Percentiles rank a stretch among this genome's conserved stretches.
phyloP scores from a whole-genome alignment of 2,797 vertebrate genomes.

The Acanthurus tractus region DNA sequence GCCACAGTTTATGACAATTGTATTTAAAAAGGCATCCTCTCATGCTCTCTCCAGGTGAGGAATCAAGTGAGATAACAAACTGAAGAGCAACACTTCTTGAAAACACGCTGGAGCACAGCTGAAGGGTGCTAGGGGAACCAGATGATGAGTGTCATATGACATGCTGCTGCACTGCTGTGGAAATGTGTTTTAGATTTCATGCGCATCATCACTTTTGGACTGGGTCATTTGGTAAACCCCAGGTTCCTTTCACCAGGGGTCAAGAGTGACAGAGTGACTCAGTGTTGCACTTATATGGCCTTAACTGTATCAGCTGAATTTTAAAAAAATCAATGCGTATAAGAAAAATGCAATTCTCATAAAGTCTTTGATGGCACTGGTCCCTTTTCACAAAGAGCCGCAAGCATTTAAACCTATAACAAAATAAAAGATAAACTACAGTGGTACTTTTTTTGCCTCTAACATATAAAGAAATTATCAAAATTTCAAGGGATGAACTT shows the following conservation, averaged over 20 bases:
- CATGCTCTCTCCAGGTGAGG: background rate
- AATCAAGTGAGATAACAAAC: constrained; percentile 8
- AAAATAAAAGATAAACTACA: background rate
- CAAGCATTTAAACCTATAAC: background rate
- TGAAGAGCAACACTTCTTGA: constrained; percentile 12
- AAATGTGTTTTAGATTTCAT: constrained; percentile 18
- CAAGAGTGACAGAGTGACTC: background rate
- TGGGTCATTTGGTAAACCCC: constrained; percentile 26
- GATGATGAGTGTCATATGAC: constrained; percentile 23
- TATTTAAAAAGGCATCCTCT: background rate
- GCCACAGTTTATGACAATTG: background rate
- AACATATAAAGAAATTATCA: background rate
- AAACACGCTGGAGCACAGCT: background rate
- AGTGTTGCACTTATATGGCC: background rate
- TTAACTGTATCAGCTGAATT: background rate
- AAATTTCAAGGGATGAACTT: background rate
- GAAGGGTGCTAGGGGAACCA: constrained; percentile 3
- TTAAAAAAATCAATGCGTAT: background rate
- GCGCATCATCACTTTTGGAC: constrained; percentile 33
- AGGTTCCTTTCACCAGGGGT: background rate
- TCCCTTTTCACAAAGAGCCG: background rate
- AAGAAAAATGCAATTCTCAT: background rate
- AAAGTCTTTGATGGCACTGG: background rate
- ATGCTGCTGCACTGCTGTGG: background rate
- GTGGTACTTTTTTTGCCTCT: background rate